A percentile compares a stretch with the other conserved stretches of the same genome.
Evolutionary conservation across 2,113 vertebrate genomes (phyloP).

Genomic region (Pseudorasbora parva): DNA sequence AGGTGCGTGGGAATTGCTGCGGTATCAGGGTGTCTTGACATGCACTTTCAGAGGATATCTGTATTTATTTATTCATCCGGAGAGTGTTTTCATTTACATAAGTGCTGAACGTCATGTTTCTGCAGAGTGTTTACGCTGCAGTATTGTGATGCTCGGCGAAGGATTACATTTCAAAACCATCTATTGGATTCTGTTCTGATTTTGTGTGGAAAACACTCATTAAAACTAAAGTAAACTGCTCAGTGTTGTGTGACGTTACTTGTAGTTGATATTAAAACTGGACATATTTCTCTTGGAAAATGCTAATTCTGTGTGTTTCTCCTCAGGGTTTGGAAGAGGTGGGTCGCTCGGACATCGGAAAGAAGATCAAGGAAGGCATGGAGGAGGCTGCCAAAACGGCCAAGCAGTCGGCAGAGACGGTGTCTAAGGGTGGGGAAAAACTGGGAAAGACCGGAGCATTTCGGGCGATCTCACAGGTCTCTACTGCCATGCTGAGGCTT

Average conservation of each 20-base stretch:
- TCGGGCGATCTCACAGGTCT: slow-evolving; percentile 90
- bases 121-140: background rate
- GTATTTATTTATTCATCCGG: background rate
- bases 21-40: background rate
- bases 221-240: background rate
- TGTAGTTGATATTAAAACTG: background rate
- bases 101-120: background rate
- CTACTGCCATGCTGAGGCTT: background rate
- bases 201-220: background rate
- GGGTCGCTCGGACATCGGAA: slow-evolving; percentile 86
- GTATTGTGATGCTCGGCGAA: background rate
- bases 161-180: background rate
- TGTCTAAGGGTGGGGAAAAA: slow-evolving; percentile 88
- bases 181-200: no score
- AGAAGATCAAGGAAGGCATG: slow-evolving; percentile 91
- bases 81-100: background rate
- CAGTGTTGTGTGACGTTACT: no score
- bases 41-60: background rate
- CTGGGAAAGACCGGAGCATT: slow-evolving; percentile 89
- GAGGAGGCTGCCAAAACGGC: slow-evolving; percentile 92
- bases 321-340: slow-evolving; percentile 89
- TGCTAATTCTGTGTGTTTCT: background rate
- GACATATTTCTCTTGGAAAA: background rate
- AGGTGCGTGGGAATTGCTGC: slow-evolving; percentile 74
- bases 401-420: slow-evolving; percentile 87